A percentile compares a stretch with the other conserved stretches of the same genome.
phyloP scores from a whole-genome alignment of 2,888 invertebrate species.

The Mylabris sibirica region DNA sequence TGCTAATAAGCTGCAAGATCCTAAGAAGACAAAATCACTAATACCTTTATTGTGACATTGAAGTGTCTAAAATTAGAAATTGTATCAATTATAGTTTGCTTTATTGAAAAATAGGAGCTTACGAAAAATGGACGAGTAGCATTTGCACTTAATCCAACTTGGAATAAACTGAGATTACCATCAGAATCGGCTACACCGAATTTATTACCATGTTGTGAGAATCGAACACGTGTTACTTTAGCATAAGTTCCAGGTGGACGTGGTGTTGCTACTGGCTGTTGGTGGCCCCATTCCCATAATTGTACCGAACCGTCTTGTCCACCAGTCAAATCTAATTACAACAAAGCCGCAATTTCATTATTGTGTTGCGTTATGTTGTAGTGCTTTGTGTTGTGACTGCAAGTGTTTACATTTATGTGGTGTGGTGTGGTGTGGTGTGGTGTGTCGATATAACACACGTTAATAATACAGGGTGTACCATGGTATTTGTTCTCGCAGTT shows the following conservation, averaged over 20 bases:
- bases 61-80: slow-evolving; percentile 75
- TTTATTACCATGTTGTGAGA: slow-evolving; percentile 97
- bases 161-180: slow-evolving; percentile 95
- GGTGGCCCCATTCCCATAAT: slow-evolving; percentile 98
- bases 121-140: slow-evolving; percentile 87
- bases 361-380: too few relatives aligned
- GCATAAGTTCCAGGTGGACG: slow-evolving; percentile 94
- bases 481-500: too few relatives aligned
- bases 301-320: slow-evolving; percentile 96
- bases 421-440: too few relatives aligned
- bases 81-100: slow-evolving; percentile 12
- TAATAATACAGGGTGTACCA: too few relatives aligned
- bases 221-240: slow-evolving; percentile 93
- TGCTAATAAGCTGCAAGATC: slow-evolving; percentile 96
- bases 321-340: slow-evolving; percentile 81
- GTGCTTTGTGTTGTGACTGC: too few relatives aligned
- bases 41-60: slow-evolving; percentile 98
- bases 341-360: too few relatives aligned
- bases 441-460: too few relatives aligned
- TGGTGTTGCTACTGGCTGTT: slow-evolving; percentile 87
- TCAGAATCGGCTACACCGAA: slow-evolving; percentile 98
- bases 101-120: slow-evolving; percentile 33
- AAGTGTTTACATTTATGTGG: too few relatives aligned
- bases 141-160: slow-evolving; percentile 81
- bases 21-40: slow-evolving; percentile 96